Evolutionary conservation across 2,797 vertebrate species (phyloP).

Genomic region (Hippocampus kuda): DNA sequence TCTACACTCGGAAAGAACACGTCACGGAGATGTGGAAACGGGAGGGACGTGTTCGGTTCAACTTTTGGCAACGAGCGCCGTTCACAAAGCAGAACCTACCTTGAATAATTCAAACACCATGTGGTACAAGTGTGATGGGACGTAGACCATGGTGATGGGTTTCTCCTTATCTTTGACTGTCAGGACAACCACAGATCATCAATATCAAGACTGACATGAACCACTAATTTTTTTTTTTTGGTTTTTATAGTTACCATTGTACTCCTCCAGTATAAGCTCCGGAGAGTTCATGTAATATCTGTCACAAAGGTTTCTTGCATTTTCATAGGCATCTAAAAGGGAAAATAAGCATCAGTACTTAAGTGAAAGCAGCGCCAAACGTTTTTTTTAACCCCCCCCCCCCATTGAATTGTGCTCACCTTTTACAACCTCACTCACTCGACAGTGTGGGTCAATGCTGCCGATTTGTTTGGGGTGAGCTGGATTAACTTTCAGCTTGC

Average conservation of each 20-base stretch:
- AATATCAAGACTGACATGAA: not conserved
- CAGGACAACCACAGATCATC: constrained; percentile 15
- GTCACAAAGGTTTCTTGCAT: constrained; percentile 88
- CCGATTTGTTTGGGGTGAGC: constrained; percentile 97
- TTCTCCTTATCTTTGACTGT: constrained; percentile 76
- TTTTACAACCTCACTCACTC: constrained; percentile 83
- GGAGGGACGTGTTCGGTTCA: too few species aligned
- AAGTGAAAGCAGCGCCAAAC: too few species aligned
- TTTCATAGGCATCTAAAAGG: constrained; percentile 87
- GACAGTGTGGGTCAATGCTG: constrained; percentile 89
- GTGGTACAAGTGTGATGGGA: constrained; percentile 96
- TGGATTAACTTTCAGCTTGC: constrained; percentile 81
- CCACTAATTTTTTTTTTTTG: not conserved
- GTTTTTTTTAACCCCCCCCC: not conserved
- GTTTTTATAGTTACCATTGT: constrained; percentile 70
- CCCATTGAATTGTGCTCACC: constrained; percentile 59
- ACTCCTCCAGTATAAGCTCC: constrained; percentile 82
- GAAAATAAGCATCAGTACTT: constrained; percentile 10
- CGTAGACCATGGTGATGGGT: constrained; percentile 84
- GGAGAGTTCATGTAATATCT: constrained; percentile 96
- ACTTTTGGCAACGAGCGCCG: not conserved
- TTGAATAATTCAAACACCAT: constrained; percentile 99
- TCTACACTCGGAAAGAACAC: constrained; percentile 60
- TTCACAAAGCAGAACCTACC: constrained; percentile 57
- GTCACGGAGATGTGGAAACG: too few species aligned